Percentiles rank a stretch among this genome's conserved stretches.
Evolutionary conservation across 2,888 invertebrate species (phyloP).

Genomic region (Dryobota labecula): DNA sequence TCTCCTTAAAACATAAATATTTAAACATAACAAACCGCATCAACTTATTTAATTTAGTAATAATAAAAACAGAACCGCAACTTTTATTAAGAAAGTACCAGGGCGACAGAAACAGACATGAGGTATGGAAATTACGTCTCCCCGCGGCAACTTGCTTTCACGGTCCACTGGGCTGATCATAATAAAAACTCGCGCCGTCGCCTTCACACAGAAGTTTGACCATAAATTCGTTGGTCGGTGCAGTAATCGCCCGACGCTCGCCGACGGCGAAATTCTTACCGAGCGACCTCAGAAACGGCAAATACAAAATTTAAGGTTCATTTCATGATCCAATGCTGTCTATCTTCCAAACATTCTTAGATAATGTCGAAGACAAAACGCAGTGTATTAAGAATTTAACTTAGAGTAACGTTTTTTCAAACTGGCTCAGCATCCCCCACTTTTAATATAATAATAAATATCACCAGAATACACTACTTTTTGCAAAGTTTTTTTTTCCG

Average conservation of each 20-base stretch:
- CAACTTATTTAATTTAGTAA: slow-evolving; percentile 66
- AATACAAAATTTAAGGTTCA: slow-evolving; percentile 38
- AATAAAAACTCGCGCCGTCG: slow-evolving; percentile 91
- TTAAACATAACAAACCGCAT: slow-evolving; percentile 33
- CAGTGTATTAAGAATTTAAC: slow-evolving; percentile 43
- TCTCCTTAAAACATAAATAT: not conserved
- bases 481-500: slow-evolving; percentile 81
- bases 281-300: slow-evolving; percentile 75
- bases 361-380: slow-evolving; percentile 21
- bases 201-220: slow-evolving; percentile 89
- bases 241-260: slow-evolving; percentile 82
- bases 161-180: slow-evolving; percentile 91
- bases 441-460: slow-evolving; percentile 90
- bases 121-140: slow-evolving; percentile 89
- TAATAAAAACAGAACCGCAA: slow-evolving; percentile 73
- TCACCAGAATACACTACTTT: slow-evolving; percentile 86
- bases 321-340: slow-evolving; percentile 45
- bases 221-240: slow-evolving; percentile 89
- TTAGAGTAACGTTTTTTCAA: slow-evolving; percentile 41
- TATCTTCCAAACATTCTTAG: not conserved
- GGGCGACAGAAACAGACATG: slow-evolving; percentile 88
- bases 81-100: slow-evolving; percentile 88
- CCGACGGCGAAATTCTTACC: slow-evolving; percentile 82
- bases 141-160: slow-evolving; percentile 90
- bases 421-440: slow-evolving; percentile 69